phyloP scores from a whole-genome alignment of 2,113 vertebrate species.

The Peucedramus taeniatus region DNA sequence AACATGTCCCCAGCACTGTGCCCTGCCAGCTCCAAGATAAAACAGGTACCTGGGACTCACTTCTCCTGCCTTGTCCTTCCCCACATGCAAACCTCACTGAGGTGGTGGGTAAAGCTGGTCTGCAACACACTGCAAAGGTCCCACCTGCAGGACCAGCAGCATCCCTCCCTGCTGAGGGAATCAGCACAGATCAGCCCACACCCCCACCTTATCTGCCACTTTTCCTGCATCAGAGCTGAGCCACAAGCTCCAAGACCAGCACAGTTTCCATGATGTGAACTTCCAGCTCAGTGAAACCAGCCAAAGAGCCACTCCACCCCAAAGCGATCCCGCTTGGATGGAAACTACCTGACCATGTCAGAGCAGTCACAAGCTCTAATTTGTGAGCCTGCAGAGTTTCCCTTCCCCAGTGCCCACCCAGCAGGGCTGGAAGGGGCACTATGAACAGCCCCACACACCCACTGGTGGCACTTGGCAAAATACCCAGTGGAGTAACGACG shows the following conservation, averaged over 20 bases:
- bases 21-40: background rate
- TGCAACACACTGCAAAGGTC: background rate
- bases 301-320: background rate
- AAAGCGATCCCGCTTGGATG: rapidly evolving
- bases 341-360: background rate
- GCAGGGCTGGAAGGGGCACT: background rate
- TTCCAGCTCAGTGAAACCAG: background rate
- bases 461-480: background rate
- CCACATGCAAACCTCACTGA: background rate
- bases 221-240: background rate
- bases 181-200: rapidly evolving
- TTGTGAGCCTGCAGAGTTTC: background rate
- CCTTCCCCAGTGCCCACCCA: background rate
- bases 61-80: background rate
- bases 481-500: rapidly evolving
- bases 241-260: background rate
- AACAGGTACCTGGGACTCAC: background rate
- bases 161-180: background rate
- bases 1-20: background rate
- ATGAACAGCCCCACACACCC: background rate
- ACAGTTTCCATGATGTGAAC: background rate
- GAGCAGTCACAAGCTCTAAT: background rate
- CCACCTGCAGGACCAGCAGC: background rate
- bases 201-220: background rate
- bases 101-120: background rate